Conservation (phyloP, 35 echinoderm and acorn worm species). For the Apostichopus parvimensis region DNA sequence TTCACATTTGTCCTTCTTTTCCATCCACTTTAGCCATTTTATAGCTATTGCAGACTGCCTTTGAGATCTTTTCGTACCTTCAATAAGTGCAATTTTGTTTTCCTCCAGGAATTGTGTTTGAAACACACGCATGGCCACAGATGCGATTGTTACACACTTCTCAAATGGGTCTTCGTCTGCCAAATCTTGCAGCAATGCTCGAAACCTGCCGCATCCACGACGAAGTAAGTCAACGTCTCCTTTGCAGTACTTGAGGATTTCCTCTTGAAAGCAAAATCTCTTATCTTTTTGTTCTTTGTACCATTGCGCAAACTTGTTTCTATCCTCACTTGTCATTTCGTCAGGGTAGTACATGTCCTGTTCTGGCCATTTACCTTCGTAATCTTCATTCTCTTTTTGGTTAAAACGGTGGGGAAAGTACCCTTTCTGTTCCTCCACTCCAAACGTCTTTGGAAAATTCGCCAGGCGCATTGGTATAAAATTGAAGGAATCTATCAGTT, state of each 20-base stretch:
- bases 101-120: conserved; percentile 7
- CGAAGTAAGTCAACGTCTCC: conserved; percentile 74
- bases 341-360: conserved; percentile 59
- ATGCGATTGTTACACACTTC: conserved; percentile 69
- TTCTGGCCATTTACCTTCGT: conserved; percentile 48
- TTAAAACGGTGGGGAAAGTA: conserved; percentile 75
- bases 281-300: conserved; percentile 52
- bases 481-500: conserved; percentile 71
- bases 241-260: conserved; percentile 66
- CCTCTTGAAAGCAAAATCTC: conserved; percentile 56
- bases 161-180: conserved; percentile 65
- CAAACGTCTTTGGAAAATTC: conserved; percentile 67
- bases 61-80: background rate
- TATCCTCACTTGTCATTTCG: conserved; percentile 46
- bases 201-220: conserved; percentile 60
- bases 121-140: conserved; percentile 19
- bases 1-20: background rate
- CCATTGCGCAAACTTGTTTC: conserved; percentile 47
- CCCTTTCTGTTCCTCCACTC: conserved; percentile 66
- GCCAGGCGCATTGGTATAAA: conserved; percentile 81
- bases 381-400: conserved; percentile 46
- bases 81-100: conserved; percentile 8
- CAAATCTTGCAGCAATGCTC: conserved; percentile 59
- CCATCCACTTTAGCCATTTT: conserved; percentile 18
- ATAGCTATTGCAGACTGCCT: conserved; percentile 7